Conservation (phyloP, 2,888 invertebrate species). For the Phalera bucephala region DNA sequence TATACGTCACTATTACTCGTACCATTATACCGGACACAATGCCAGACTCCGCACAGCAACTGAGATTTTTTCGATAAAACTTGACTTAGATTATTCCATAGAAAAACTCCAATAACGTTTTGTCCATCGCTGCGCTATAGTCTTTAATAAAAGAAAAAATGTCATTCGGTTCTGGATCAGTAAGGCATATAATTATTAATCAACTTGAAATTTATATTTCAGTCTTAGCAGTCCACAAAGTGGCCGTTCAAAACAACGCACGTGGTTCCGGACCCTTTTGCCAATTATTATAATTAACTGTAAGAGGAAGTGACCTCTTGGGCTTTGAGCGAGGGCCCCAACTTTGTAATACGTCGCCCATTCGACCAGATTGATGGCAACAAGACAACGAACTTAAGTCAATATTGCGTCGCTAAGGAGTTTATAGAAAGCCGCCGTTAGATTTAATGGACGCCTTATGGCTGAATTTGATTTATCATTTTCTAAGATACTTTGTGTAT, state of each 20-base stretch:
- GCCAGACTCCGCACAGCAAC: too few species aligned
- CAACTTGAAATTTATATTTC: too few species aligned
- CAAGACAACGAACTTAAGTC: slow-evolving; percentile 74
- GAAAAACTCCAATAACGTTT: too few species aligned
- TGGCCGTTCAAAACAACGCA: slow-evolving; percentile 48
- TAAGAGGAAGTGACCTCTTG: slow-evolving; percentile 78
- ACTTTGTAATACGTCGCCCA: slow-evolving; percentile 69
- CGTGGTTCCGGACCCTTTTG: slow-evolving; percentile 53
- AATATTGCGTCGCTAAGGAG: slow-evolving; percentile 57
- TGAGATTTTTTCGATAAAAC: too few species aligned
- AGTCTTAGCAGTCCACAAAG: slow-evolving; percentile 44
- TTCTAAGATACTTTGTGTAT: too few species aligned
- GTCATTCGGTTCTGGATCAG: too few species aligned
- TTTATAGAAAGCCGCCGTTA: slow-evolving; percentile 41
- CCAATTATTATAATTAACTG: slow-evolving; percentile 81
- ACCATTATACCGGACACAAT: too few species aligned
- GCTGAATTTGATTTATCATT: slow-evolving; percentile 1
- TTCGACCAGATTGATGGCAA: slow-evolving; percentile 75
- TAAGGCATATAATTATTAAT: too few species aligned
- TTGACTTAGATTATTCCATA: too few species aligned
- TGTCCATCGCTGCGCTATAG: too few species aligned
- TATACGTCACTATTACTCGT: too few species aligned
- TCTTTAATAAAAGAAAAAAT: too few species aligned
- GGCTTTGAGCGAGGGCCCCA: slow-evolving; percentile 57
- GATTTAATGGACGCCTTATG: slow-evolving; percentile 8